Percentiles rank a stretch among this genome's conserved stretches.
These are phyloP conservation scores for Teleogryllus occipitalis DNA, from an alignment of 1,140 invertebrate species.

Conservation along the genomic window DNA sequence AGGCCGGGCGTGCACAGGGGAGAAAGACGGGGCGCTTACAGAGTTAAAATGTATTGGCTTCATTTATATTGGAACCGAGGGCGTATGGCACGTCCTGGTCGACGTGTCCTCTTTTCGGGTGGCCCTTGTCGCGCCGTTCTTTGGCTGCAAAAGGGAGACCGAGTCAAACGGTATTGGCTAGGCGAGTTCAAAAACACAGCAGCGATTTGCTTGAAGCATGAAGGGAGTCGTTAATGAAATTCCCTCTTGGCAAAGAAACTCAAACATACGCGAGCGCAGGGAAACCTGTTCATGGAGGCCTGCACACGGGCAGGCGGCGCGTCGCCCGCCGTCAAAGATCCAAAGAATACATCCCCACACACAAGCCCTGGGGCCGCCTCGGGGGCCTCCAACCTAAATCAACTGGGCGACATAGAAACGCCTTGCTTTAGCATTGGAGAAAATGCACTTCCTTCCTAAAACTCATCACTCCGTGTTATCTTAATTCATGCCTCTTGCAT, in stretches of 20 bases:
- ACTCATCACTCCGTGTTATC: too few species aligned
- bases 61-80: background rate
- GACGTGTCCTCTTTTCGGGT: background rate
- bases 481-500: too few species aligned
- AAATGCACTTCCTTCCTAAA: too few species aligned
- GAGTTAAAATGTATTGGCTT: background rate
- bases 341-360: too few species aligned
- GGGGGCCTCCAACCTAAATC: too few species aligned
- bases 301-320: too few species aligned
- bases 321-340: too few species aligned
- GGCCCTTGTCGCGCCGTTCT: background rate
- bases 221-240: background rate
- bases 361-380: too few species aligned
- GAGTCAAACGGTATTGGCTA: background rate
- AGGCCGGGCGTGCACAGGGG: background rate
- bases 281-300: too few species aligned
- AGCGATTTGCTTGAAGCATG: background rate
- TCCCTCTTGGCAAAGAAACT: background rate
- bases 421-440: too few species aligned
- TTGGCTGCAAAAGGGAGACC: background rate
- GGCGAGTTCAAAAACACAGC: background rate
- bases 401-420: too few species aligned
- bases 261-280: background rate
- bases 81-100: background rate
- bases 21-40: too few species aligned